Evolutionary conservation across 1,140 invertebrate species (phyloP), one percentile per base, ranked within the genome.

Genomic region (Lucilia sericata): DNA sequence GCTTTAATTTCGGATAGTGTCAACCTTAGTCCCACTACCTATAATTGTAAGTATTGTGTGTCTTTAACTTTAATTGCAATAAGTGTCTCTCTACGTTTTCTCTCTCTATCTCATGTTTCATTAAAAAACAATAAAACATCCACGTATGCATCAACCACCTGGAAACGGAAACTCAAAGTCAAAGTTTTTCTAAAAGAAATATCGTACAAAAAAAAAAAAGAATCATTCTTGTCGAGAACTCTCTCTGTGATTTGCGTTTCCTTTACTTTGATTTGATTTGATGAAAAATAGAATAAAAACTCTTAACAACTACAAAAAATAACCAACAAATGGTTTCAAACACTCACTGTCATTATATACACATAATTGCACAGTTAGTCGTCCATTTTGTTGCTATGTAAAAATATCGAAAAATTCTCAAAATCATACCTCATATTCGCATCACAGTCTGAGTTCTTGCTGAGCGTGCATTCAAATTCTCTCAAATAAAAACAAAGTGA

Each of bases 391-490:
- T 36, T 47, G 76, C 76, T 80, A 25, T 25, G 21, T 12, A 7
- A 30, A 30, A 42, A 47, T n/a, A 78, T 10, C 34, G n/a, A 25
- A 36, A 42, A 78, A 51, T 10, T n/a, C 47, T 80, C 76, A 80
- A 78, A 78, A 80, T 80, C 76, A 80, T 80, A 80, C 19, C 21
- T 80, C 76, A 80, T 80, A 80, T 85, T 94, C 95, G 96, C 95
- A 96, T 96, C 96, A 96, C 96, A 96, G 96, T 95, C 95, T 96
- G 95, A 96, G 95, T 96, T 96, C 95, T 96, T 96, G 94, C 95
- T 96, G 91, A 92, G 94, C 93, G 92, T 86, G 85, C 74, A 80
- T 82, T 86, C 86, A 84, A 82, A 85, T 75, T 80, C 75, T 51
- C 60, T 42, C 70, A 82, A 82, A 65, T 65, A 76, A 76, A 55